phyloP scores from a whole-genome alignment of 2,113 vertebrate species.

The Bothrops jararaca region DNA sequence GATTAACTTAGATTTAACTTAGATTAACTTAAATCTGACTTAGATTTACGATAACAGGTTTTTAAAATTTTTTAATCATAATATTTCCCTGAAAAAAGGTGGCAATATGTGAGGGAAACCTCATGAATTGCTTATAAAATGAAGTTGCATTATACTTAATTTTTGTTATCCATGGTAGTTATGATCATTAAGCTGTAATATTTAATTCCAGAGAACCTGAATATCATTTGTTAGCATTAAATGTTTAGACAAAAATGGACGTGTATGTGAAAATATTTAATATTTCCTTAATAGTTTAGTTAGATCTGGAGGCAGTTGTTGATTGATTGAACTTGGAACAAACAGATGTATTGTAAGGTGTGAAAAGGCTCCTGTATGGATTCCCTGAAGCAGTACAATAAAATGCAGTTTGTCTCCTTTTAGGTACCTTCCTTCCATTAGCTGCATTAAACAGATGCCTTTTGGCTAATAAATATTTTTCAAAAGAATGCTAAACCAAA shows the following conservation, averaged over 20 bases:
- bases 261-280: background rate
- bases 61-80: background rate
- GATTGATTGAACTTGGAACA: background rate
- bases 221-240: conserved; percentile 15
- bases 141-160: background rate
- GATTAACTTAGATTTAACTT: background rate
- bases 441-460: background rate
- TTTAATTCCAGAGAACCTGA: conserved; percentile 58
- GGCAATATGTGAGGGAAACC: background rate
- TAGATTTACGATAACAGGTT: background rate
- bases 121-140: background rate
- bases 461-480: background rate
- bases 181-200: conserved; percentile 61
- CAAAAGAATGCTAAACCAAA: background rate
- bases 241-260: conserved; percentile 26
- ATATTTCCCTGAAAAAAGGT: background rate
- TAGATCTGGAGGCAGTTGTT: background rate
- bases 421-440: background rate
- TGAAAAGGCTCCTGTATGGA: background rate
- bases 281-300: background rate
- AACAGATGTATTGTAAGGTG: background rate
- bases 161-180: background rate
- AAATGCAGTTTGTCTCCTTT: background rate
- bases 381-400: background rate
- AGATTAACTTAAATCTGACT: background rate